Base-by-base conservation (phyloP, 2,888 invertebrate genomes). In the Nasonia oneida region DNA sequence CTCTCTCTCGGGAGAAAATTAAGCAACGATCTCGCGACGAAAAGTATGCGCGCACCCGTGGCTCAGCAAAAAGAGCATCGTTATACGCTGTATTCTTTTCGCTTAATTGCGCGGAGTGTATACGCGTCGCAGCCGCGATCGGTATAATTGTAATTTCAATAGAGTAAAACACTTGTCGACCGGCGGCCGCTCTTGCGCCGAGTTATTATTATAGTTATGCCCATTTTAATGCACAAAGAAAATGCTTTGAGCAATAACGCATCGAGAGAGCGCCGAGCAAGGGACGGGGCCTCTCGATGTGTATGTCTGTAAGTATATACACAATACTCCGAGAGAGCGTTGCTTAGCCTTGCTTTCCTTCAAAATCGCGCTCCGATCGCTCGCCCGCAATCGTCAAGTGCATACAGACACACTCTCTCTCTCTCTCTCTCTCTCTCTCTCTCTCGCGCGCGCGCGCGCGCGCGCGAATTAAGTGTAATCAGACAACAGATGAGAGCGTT, bases 321-420 rank as follows among this genome's bases (percentile, higher is more conserved):
- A 37, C n/a, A 67, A 47, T 5, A 15, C 15, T 47, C 10, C 0
- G 14, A 33, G n/a, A 33, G 23, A 33, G 23, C 14, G 29, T 29
- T 67, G 18, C 74, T 81, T 79, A 86, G 86, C 86, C 86, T 86
- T 83, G 83, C 86, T 81, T 83, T 81, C 86, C 80, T 86, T 83
- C 85, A 80, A 83, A 83, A 83, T 80, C 82, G 75, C 79, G 81
- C 78, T 64, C 76, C 73, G 85, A 81, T 85, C 81, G 67, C 71
- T 57, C 29, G 29, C 83, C 42, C 76, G 74, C 79, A 75, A 77
- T 79, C 86, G 81, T 81, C 86, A 84, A 86, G 86, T 86, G 86
- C 86, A 70, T 8, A 74, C 39, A 42, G 67, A 23, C n/a, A 29
- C 37, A 29, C 57, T 12, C 47, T 23, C 12, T 42, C 67, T 37